These are phyloP conservation scores for Desoria tigrina DNA, from an alignment of 2,888 invertebrate genomes.

Conservation along the genomic window DNA sequence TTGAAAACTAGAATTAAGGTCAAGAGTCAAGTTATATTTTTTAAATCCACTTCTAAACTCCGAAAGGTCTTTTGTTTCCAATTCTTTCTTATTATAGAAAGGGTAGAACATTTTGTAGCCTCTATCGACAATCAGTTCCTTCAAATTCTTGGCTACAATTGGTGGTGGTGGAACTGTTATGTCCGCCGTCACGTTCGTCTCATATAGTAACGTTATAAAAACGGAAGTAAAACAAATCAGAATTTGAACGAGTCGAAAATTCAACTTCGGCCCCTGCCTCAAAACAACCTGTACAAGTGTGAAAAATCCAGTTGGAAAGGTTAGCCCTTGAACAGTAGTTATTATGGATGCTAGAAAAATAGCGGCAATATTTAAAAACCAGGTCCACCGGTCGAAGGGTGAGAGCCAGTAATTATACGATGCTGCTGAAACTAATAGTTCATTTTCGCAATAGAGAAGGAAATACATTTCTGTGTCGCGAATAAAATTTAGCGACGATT, in stretches of 20 bases:
- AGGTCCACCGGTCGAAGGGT: not conserved
- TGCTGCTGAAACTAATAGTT: not conserved
- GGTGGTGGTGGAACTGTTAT: slow-evolving; percentile 5
- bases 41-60: slow-evolving; percentile 3
- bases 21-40: not conserved
- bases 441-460: not conserved
- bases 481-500: not conserved
- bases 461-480: not conserved
- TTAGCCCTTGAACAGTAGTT: not conserved
- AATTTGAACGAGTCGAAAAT: not conserved
- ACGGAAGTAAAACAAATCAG: not conserved
- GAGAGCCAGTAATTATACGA: not conserved
- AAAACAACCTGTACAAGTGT: not conserved
- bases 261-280: not conserved
- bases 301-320: not conserved
- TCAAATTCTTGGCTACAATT: not conserved
- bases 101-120: slow-evolving; percentile 9
- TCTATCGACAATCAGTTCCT: not conserved
- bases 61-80: not conserved
- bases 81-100: not conserved
- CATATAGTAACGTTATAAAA: not conserved
- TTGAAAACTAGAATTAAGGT: not conserved
- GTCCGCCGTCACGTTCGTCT: not conserved
- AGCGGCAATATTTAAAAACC: not conserved
- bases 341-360: not conserved